Evolutionary conservation across 35 echinoderm and acorn worm species (phyloP).

Genomic region (Ophiothrix spiculata): DNA sequence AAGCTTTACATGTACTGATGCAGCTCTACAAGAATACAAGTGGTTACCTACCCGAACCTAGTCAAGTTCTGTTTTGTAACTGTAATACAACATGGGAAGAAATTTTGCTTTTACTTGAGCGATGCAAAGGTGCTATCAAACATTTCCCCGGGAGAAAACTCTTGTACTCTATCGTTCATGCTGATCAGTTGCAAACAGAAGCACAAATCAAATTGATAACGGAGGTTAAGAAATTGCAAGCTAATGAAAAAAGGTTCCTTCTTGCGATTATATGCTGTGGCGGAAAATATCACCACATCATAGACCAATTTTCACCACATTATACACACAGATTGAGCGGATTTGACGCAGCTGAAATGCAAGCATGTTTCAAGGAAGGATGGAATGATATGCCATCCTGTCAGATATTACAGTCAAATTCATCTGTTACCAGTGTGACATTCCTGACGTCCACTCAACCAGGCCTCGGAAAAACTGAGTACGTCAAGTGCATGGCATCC

Average conservation of each 20-base stretch:
- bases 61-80: constrained; percentile 27
- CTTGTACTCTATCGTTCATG: constrained; percentile 7
- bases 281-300: constrained; percentile 29
- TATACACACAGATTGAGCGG: constrained; percentile 24
- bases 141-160: not conserved
- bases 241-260: constrained; percentile 6
- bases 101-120: not conserved
- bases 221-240: constrained; percentile 23
- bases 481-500: not conserved
- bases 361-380: constrained; percentile 7
- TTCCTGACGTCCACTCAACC: constrained; percentile 22
- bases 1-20: constrained; percentile 14
- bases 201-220: constrained; percentile 19
- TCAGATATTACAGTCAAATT: not conserved
- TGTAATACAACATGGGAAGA: constrained; percentile 21
- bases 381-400: not conserved
- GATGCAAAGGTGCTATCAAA: not conserved
- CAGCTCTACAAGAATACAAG: constrained; percentile 3
- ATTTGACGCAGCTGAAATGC: not conserved
- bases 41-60: constrained; percentile 4
- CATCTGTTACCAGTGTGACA: not conserved
- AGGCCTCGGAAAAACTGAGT: constrained; percentile 37
- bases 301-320: constrained; percentile 39
- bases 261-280: constrained; percentile 24
- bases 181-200: constrained; percentile 20